Evolutionary conservation across 2,113 vertebrate genomes (phyloP).

Genomic region (Eulemur macaco): DNA sequence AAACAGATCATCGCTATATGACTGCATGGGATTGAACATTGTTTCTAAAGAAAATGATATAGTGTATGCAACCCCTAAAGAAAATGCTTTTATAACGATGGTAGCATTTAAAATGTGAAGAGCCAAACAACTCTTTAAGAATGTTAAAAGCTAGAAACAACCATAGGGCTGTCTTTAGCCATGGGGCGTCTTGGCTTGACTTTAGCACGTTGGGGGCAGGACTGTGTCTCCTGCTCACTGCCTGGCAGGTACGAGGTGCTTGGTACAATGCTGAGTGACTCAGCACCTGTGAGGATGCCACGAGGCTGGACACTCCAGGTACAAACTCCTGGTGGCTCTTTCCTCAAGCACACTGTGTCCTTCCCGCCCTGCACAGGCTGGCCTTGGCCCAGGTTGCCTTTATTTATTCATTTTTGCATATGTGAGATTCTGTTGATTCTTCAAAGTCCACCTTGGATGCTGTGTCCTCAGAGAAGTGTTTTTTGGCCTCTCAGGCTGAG

Average conservation of each 20-base stretch:
- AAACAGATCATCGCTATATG: not conserved
- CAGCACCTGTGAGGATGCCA: not conserved
- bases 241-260: no score
- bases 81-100: not conserved
- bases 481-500: not conserved
- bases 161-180: not conserved
- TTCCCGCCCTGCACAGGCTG: rapidly evolving
- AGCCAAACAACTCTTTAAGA: not conserved
- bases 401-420: not conserved
- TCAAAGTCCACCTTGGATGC: not conserved
- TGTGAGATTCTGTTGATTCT: not conserved
- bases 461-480: not conserved
- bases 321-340: rapidly evolving
- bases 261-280: not conserved
- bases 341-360: rapidly evolving
- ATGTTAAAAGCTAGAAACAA: not conserved
- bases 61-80: not conserved
- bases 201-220: not conserved
- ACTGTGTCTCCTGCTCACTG: rapidly evolving
- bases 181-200: not conserved
- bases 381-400: not conserved
- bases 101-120: not conserved
- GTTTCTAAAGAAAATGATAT: not conserved
- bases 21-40: not conserved
- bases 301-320: not conserved